Evolutionary conservation across 2,113 vertebrate genomes (phyloP).

Genomic region (Bos indicus): DNA sequence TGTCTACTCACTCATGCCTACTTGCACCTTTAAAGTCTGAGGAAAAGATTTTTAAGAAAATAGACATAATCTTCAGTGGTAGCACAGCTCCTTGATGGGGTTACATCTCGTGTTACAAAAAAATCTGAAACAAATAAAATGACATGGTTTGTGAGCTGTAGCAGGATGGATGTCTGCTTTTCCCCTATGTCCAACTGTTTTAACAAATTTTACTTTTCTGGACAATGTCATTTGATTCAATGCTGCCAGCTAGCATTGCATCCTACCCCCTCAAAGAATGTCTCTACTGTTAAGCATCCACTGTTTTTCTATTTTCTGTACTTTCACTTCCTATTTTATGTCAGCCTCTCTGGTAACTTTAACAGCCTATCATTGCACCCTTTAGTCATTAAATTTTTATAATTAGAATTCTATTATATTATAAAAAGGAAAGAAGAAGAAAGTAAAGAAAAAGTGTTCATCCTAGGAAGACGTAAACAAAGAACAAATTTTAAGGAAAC

Average conservation of each 20-base stretch:
- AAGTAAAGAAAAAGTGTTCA: not conserved
- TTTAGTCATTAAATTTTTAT: not conserved
- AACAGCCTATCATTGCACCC: not conserved
- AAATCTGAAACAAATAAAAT: conserved; percentile 1
- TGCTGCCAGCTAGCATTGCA: not conserved
- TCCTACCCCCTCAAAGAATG: not conserved
- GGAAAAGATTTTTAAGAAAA: not conserved
- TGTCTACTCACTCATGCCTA: not conserved
- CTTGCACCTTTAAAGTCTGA: not conserved
- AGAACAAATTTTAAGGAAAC: not conserved
- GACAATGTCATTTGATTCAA: not conserved
- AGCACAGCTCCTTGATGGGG: not conserved
- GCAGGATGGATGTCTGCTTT: not conserved
- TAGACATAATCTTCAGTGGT: not conserved
- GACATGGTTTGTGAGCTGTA: not conserved
- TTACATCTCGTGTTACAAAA: not conserved
- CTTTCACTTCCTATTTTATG: not conserved
- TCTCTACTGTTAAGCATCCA: not conserved
- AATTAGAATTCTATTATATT: not conserved
- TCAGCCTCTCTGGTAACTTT: not conserved
- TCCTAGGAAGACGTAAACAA: not conserved
- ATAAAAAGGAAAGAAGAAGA: not conserved
- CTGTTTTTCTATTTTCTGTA: not conserved
- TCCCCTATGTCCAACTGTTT: not conserved
- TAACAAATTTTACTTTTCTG: not conserved